Evolutionary conservation across 1,140 invertebrate species (phyloP).

Genomic region (Drosophila bocki): DNA sequence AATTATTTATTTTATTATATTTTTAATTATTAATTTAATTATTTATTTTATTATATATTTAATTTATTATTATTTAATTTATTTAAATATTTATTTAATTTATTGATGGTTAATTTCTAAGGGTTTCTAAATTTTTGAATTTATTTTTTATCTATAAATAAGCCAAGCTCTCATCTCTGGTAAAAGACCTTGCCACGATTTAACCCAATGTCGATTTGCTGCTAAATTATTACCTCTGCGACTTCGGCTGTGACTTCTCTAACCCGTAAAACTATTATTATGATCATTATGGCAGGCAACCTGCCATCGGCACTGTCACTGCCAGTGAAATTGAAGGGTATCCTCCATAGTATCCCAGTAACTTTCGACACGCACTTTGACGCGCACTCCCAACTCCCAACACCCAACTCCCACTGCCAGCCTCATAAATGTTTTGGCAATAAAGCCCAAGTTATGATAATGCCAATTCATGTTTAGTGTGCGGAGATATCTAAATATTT

Average conservation of each 20-base stretch:
- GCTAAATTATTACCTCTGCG: slow-evolving; percentile 68
- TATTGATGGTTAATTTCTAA: background rate
- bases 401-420: background rate
- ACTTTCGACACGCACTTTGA: slow-evolving; percentile 75
- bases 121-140: background rate
- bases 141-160: background rate
- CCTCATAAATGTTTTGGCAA: slow-evolving; percentile 81
- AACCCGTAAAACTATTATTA: slow-evolving; percentile 82
- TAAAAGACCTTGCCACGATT: slow-evolving; percentile 71
- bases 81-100: background rate
- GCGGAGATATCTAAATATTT: slow-evolving; percentile 56
- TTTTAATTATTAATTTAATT: no score
- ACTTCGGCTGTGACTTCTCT: slow-evolving; percentile 74
- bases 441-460: slow-evolving; percentile 81
- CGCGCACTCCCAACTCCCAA: slow-evolving; percentile 15
- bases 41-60: no score
- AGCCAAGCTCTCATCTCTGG: background rate
- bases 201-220: slow-evolving; percentile 60
- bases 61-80: no score
- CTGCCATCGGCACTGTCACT: slow-evolving; percentile 18
- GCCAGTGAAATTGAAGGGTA: background rate
- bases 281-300: slow-evolving; percentile 65
- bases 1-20: no score
- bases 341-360: slow-evolving; percentile 9
- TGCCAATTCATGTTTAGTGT: slow-evolving; percentile 71